Conservation (phyloP, 2,888 invertebrate genomes). For the Drosophila fulvimacula region DNA sequence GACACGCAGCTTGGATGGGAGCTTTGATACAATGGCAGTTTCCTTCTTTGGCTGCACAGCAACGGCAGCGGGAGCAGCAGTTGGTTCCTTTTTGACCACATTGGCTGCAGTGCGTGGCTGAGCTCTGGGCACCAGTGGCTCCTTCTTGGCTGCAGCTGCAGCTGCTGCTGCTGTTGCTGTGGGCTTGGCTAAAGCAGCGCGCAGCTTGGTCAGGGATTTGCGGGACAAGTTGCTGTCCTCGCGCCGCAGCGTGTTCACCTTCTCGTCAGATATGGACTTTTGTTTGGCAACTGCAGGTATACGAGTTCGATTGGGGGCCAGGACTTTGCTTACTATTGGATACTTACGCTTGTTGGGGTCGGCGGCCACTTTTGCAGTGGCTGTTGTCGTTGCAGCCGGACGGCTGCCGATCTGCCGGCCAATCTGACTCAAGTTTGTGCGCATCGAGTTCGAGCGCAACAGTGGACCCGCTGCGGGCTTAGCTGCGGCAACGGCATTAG, state of each 20-base stretch:
- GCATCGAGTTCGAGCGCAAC: constrained; percentile 80
- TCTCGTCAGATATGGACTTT: constrained; percentile 48
- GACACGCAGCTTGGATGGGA: constrained; percentile 18
- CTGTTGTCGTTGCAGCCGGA: constrained; percentile 61
- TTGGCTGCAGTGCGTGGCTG: constrained; percentile 16
- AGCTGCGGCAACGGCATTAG: constrained; percentile 10
- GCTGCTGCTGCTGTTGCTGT: constrained; percentile 1
- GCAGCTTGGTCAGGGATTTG: constrained; percentile 81
- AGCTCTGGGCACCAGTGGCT: constrained; percentile 9
- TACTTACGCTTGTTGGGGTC: constrained; percentile 56
- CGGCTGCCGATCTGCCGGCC: constrained; percentile 37
- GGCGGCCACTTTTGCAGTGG: constrained; percentile 73
- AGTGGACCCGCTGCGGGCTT: constrained; percentile 28
- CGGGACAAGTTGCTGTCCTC: constrained; percentile 83
- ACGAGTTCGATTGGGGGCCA: constrained; percentile 1
- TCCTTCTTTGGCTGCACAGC: constrained; percentile 32
- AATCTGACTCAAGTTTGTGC: constrained; percentile 38
- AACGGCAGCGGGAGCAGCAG: background rate
- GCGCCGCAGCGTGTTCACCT: constrained; percentile 70
- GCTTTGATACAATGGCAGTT: constrained; percentile 14
- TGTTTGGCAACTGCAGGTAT: constrained; percentile 30
- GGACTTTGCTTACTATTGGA: background rate
- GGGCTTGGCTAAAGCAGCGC: constrained; percentile 76
- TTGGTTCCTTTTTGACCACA: constrained; percentile 9
- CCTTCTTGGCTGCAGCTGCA: constrained; percentile 9